phyloP scores from a whole-genome alignment of 2,797 vertebrate genomes.

The Mus caroli region DNA sequence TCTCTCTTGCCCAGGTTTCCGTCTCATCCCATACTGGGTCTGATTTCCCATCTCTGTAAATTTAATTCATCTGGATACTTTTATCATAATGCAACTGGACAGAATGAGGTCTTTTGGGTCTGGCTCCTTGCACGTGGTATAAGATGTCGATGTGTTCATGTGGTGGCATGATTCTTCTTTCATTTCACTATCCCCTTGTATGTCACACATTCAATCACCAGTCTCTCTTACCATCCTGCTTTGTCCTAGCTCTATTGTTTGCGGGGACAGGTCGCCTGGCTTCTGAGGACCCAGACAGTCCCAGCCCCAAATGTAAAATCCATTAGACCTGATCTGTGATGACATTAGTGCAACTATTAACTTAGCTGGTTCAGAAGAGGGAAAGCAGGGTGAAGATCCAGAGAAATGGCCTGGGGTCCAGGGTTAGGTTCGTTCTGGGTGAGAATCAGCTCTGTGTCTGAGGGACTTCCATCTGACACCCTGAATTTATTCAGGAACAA shows the following conservation, averaged over 20 bases:
- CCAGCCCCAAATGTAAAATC: neutral
- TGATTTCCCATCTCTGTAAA: neutral
- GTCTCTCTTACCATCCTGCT: slow-evolving; percentile 16
- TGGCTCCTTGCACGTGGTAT: neutral
- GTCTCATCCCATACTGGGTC: neutral
- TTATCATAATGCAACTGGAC: neutral
- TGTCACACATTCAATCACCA: neutral
- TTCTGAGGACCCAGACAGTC: neutral
- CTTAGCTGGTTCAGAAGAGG: neutral
- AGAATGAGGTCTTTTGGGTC: neutral
- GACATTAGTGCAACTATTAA: neutral
- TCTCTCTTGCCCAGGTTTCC: neutral
- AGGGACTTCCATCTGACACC: neutral
- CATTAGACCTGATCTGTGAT: neutral
- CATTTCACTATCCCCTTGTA: neutral
- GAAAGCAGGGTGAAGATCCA: neutral
- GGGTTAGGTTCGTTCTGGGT: neutral
- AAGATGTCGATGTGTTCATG: neutral
- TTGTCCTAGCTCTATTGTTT: neutral
- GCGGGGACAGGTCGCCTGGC: neutral
- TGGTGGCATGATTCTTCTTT: neutral
- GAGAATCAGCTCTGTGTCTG: neutral
- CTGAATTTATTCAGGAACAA: neutral
- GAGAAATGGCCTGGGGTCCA: neutral
- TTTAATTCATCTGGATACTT: neutral